These are phyloP conservation scores for Stichopus horrens DNA, from an alignment of 53 echinoderm and acorn worm genomes.

Conservation along the genomic window DNA sequence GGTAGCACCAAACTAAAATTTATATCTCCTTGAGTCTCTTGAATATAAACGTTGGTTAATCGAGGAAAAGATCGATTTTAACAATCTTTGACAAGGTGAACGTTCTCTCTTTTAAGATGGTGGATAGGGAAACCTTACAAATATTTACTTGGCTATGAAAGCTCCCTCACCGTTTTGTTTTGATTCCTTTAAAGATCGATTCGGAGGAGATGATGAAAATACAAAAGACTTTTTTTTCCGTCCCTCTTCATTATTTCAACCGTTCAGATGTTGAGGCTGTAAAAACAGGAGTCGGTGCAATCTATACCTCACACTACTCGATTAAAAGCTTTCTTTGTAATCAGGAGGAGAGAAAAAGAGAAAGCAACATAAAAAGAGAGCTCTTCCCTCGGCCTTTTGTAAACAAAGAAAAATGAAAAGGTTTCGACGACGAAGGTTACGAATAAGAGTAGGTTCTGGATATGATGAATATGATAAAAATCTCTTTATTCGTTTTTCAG, in stretches of 20 bases:
- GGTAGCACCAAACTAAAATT: too few relatives aligned
- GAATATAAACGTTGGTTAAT: too few relatives aligned
- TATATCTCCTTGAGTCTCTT: too few relatives aligned
- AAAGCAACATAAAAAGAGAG: not conserved
- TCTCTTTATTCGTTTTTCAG: too few relatives aligned
- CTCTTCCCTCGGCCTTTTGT: too few relatives aligned
- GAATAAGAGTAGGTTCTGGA: too few relatives aligned
- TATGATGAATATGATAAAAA: too few relatives aligned
- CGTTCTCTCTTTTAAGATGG: not conserved
- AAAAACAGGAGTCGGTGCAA: conserved; percentile 16
- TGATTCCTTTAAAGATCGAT: conserved; percentile 13
- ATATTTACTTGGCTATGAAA: conserved; percentile 31
- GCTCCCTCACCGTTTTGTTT: conserved; percentile 14
- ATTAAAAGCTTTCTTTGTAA: conserved; percentile 29
- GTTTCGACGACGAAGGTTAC: not conserved
- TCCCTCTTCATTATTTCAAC: conserved; percentile 4
- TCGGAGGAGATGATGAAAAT: not conserved
- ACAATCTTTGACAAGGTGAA: not conserved
- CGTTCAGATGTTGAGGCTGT: conserved; percentile 15
- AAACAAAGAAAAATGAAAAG: not conserved
- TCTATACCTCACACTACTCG: not conserved
- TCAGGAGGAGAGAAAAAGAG: not conserved
- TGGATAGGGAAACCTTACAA: conserved; percentile 17
- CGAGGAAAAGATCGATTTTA: not conserved
- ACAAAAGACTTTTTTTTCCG: not conserved